phyloP scores from a whole-genome alignment of 2,797 vertebrate species.

The Diplodus sargus region DNA sequence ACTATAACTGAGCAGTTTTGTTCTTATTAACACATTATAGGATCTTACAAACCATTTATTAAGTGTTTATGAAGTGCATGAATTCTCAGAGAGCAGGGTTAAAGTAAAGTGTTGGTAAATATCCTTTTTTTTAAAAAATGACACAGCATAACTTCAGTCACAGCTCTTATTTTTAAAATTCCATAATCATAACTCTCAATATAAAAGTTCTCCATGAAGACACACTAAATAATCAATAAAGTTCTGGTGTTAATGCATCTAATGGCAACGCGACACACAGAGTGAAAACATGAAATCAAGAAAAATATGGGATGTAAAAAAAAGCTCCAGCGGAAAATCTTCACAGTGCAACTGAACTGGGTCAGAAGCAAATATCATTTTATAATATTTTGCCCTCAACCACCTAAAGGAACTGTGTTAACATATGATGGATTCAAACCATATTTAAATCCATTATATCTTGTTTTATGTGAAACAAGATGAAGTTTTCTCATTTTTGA shows the following conservation, averaged over 20 bases:
- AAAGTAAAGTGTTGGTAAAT: conserved; percentile 5
- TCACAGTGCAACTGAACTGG: conserved; percentile 13
- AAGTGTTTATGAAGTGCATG: background rate
- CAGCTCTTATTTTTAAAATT: background rate
- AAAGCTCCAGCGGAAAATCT: background rate
- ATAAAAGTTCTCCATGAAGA: conserved; percentile 24
- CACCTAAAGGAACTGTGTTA: background rate
- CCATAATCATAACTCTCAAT: conserved; percentile 1
- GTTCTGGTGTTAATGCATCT: background rate
- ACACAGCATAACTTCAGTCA: background rate
- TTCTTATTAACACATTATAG: background rate
- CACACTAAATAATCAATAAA: conserved; percentile 10
- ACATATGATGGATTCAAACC: too few species aligned
- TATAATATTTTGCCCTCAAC: background rate
- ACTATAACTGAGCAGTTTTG: background rate
- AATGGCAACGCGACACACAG: background rate
- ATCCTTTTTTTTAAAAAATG: background rate
- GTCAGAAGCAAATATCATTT: background rate
- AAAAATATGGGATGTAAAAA: background rate
- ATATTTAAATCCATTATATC: background rate
- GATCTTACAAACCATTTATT: conserved; percentile 3
- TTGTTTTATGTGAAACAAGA: background rate
- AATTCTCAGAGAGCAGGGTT: background rate
- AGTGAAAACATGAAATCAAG: background rate
- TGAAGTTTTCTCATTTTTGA: background rate